Evolutionary conservation across 2,113 vertebrate genomes (phyloP).

Genomic region (Campylorhamphus procurvoides): DNA sequence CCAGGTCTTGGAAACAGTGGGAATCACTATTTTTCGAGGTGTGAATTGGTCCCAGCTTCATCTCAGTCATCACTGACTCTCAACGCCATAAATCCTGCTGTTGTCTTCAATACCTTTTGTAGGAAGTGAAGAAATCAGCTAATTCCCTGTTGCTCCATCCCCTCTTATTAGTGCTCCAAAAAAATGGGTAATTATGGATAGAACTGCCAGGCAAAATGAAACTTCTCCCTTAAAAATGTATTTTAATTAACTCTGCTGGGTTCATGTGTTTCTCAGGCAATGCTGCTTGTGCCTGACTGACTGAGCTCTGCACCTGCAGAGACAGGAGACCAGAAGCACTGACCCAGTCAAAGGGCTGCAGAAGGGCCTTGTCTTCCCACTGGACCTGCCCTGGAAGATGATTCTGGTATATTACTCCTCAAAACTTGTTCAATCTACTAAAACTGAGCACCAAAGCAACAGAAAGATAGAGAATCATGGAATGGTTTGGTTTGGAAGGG

Average conservation of each 20-base stretch:
- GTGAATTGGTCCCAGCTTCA: not conserved
- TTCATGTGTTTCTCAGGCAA: not conserved
- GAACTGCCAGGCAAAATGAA: not conserved
- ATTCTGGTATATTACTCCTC: not conserved
- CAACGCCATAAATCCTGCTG: not conserved
- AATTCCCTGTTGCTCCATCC: not conserved
- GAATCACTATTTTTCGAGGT: not conserved
- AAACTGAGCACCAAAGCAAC: not conserved
- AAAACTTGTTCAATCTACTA: not conserved
- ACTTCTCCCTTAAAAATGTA: slow-evolving; percentile 8
- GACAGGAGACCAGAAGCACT: not conserved
- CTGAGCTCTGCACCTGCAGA: not conserved
- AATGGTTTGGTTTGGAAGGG: not conserved
- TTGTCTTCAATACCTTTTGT: not conserved
- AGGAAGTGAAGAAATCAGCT: not conserved
- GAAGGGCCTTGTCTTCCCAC: not conserved
- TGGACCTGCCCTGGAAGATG: not conserved
- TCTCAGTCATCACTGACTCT: not conserved
- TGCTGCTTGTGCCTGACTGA: not conserved
- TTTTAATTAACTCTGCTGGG: slow-evolving; percentile 15
- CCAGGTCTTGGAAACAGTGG: not conserved
- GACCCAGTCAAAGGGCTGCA: not conserved
- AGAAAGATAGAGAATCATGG: not conserved
- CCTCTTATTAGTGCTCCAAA: not conserved
- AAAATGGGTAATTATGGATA: slow-evolving; percentile 1